Conservation (phyloP, 2,113 vertebrate species). For the Xiphophorus couchianus region DNA sequence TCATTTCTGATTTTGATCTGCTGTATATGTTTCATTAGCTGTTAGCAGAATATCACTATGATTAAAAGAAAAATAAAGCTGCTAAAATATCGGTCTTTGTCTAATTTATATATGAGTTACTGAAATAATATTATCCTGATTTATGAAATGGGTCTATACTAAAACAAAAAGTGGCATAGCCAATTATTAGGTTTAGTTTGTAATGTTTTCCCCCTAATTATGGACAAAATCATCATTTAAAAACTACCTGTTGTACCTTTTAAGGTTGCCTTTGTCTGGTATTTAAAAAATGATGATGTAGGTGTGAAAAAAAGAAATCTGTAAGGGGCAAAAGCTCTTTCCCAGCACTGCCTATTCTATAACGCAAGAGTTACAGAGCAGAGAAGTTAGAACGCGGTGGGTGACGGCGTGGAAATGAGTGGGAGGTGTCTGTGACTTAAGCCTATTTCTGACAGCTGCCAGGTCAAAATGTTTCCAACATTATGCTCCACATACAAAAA, state of each 20-base stretch:
- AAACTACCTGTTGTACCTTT: background rate
- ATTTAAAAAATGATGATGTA: background rate
- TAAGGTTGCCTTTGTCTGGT: background rate
- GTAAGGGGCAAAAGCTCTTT: background rate
- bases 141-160: too few relatives aligned
- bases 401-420: conserved; percentile 39
- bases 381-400: conserved; percentile 19
- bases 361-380: background rate
- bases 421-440: conserved; percentile 59
- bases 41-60: too few relatives aligned
- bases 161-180: too few relatives aligned
- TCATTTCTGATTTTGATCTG: too few relatives aligned
- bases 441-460: conserved; percentile 51
- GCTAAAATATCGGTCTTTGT: too few relatives aligned
- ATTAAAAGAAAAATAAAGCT: too few relatives aligned
- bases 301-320: background rate
- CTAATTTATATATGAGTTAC: too few relatives aligned
- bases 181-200: too few relatives aligned
- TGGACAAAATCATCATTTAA: background rate
- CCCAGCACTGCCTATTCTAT: background rate
- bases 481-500: conserved; percentile 24
- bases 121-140: too few relatives aligned
- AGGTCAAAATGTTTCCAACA: conserved; percentile 36
- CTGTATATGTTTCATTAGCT: too few relatives aligned
- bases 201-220: background rate